These are phyloP conservation scores for Catagonus wagneri DNA, from an alignment of 2,113 vertebrate genomes.

Conservation along the genomic window DNA sequence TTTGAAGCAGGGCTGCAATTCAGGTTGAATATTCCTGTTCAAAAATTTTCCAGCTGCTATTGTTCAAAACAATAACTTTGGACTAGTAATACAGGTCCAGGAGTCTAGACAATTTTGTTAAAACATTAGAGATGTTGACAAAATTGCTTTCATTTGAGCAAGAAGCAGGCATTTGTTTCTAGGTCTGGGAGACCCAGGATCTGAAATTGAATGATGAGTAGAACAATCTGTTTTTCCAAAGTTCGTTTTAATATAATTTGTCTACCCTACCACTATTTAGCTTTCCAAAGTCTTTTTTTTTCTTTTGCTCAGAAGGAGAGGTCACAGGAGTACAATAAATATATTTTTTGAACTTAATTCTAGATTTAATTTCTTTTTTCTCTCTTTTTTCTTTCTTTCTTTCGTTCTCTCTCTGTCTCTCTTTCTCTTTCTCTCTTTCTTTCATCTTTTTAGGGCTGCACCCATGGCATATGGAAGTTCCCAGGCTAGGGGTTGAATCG, in stretches of 20 bases:
- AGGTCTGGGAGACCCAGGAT: not conserved
- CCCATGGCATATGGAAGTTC: no score
- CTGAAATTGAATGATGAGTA: not conserved
- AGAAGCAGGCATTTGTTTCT: not conserved
- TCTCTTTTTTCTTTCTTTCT: no score
- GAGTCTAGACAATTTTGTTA: not conserved
- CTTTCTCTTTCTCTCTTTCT: no score
- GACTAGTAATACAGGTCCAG: not conserved
- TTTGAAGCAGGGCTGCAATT: not conserved
- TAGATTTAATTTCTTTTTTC: constrained; percentile 4
- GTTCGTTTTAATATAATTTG: constrained; percentile 30
- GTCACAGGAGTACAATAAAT: not conserved
- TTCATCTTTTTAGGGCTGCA: no score
- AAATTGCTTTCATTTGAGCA: constrained; percentile 1
- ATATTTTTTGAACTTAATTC: not conserved
- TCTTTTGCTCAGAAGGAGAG: not conserved
- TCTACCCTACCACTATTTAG: not conserved
- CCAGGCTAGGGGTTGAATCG: no score
- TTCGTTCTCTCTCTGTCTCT: no score
- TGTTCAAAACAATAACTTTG: not conserved
- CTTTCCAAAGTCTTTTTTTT: not conserved
- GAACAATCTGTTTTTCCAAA: constrained; percentile 4
- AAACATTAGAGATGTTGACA: not conserved
- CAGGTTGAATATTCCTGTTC: not conserved
- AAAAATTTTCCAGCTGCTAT: not conserved